Base-by-base conservation (phyloP, 2,113 vertebrate genomes). In the Urocynchramus pylzowi region DNA sequence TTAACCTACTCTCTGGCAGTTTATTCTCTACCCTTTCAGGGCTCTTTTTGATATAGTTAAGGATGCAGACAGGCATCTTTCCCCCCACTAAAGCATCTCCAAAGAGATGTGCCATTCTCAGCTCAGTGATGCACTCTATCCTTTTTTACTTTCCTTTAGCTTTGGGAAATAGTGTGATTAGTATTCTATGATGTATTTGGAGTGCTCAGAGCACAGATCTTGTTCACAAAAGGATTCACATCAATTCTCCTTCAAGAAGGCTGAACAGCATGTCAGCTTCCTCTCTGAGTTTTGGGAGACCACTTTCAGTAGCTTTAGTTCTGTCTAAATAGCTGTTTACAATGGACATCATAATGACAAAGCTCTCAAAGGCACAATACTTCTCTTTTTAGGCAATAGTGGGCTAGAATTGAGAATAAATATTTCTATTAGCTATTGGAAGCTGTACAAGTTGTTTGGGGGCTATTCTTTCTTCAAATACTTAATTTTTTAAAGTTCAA, bases 171-270 rank as follows among this genome's bases (percentile, higher is more conserved):
- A 19, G 54, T 80, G 75, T 65, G 84, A 90, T 95, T 96, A 93
- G 88, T 89, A 96, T 95, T 96, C 96, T 68, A n/a, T 64, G 88
- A 95, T 82, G 84, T 70, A 70, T 90, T 80, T 81, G 70, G 92
- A 95, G 79, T 88, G 82, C 79, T 91, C 92, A 94, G 90, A 94
- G 85, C 85, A 85, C 67, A 78, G 82, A 96, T 93, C 84, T 94
- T 65, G 84, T 94, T 78, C 75, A 93, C 92, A 93, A 96, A 96
- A 95, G 92, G 83, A 90, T 86, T 88, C 88, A 86, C 90, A 94
- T 94, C 81, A 91, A 82, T 96, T 94, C 91, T 93, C 83, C 65
- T 82, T 84, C 93, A 89, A 84, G 92, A 80, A 88, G 92, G 76
- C 84, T 94, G 83, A 96, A 69, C 78, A 96, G 84, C 90, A 84